A percentile compares a stretch with the other conserved stretches of the same genome.
Evolutionary conservation across 92 coral and sea anemone species (phyloP).

Genomic region (Umimayanthus kanabou): DNA sequence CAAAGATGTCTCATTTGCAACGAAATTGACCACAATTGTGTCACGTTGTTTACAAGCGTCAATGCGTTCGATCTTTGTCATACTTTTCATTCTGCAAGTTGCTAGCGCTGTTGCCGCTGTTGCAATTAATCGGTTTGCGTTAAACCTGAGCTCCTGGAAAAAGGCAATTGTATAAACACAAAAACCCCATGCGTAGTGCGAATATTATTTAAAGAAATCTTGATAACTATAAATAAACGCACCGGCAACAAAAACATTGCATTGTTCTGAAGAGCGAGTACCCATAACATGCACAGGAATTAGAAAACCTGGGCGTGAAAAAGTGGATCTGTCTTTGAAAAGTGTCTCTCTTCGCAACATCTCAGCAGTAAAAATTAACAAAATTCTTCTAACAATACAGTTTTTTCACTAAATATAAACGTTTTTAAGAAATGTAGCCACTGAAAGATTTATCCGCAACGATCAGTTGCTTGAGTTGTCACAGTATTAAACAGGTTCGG

Average conservation of each 20-base stretch:
- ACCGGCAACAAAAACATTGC: constrained; percentile 28
- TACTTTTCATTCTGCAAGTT: background rate
- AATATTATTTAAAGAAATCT: background rate
- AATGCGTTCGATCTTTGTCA: background rate
- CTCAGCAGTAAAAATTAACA: background rate
- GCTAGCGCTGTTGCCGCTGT: background rate
- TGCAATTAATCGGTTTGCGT: background rate
- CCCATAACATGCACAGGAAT: background rate
- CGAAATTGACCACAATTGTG: background rate
- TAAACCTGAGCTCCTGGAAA: background rate
- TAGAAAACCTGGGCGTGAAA: constrained; percentile 19
- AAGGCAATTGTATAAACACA: background rate
- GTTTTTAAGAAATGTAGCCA: background rate
- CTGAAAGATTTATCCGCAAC: background rate
- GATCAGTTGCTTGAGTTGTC: constrained; percentile 27
- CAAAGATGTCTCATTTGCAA: background rate
- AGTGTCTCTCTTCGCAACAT: background rate
- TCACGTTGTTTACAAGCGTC: background rate
- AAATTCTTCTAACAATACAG: background rate
- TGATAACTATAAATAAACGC: background rate
- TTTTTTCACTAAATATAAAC: background rate
- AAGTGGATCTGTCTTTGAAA: constrained; percentile 25
- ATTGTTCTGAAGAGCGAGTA: constrained; percentile 31
- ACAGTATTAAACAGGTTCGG: constrained; percentile 1
- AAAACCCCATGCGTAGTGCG: background rate